Conservation (phyloP, 1,140 invertebrate genomes). For the Gonioctena quinquepunctata region DNA sequence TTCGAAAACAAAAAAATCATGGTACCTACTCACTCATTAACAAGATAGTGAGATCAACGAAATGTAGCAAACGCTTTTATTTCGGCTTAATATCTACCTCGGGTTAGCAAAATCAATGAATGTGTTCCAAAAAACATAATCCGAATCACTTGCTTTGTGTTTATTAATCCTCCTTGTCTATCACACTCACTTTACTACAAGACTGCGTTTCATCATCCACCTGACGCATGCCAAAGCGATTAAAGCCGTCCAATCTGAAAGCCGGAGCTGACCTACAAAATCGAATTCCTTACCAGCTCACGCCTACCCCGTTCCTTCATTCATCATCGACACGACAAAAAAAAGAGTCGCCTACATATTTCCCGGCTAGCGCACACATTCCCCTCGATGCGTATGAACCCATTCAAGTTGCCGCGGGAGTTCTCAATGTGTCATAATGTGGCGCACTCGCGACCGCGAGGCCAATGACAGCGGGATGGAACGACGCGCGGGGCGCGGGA, state of each 20-base stretch:
- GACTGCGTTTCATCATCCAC: no score
- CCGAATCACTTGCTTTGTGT: no score
- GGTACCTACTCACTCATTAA: no score
- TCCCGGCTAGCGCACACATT: neutral
- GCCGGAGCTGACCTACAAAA: neutral
- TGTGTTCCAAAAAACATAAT: no score
- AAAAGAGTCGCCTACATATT: neutral
- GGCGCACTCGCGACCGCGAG: constrained; percentile 31
- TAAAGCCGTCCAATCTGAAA: neutral
- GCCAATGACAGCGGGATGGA: constrained; percentile 36
- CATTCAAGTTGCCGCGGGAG: neutral
- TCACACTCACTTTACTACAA: no score
- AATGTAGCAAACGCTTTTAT: no score
- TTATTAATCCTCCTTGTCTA: no score
- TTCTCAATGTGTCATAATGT: neutral
- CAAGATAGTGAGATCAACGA: no score
- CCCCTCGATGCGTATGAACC: constrained; percentile 3
- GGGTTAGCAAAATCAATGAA: no score
- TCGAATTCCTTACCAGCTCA: neutral
- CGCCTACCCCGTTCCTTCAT: neutral
- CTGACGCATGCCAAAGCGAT: neutral
- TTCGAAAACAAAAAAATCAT: no score
- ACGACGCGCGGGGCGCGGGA: constrained; percentile 19
- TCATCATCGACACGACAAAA: neutral
- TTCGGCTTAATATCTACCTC: no score